Base-by-base conservation (phyloP, 2,888 invertebrate species). In the Alitta virens region DNA sequence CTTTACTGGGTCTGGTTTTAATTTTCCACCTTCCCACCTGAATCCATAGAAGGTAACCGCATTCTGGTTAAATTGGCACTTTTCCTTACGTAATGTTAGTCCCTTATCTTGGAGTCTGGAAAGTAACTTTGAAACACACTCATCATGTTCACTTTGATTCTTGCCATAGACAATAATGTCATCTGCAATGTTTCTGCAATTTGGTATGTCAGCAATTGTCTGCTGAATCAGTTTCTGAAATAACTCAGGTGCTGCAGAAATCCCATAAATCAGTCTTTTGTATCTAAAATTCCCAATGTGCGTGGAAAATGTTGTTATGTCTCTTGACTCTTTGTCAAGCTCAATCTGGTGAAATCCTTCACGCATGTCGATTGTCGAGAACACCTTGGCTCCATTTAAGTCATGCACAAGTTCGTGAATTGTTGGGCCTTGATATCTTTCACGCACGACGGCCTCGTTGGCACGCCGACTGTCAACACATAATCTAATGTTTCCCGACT, bases 381-480 rank as follows among this genome's bases (percentile, higher is more conserved):
- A 58, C 2, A 53, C 40, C n/a, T 12, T 3, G 1, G 42, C 54
- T 2, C 25, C 58, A 7, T 38, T 43, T 16, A 58, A 16, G n/a
- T 40, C 59, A 5, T 40, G 18, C n/a, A 56, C 9, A 2, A 25
- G 5, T 49, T 61, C 58, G 27, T 55, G 65, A 9, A 61, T 55
- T 12, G 63, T 65, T 46, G 65, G 63, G 40, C 56, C 55, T 16
- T 60, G 63, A 25, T 60, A 53, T 33, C 59, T 24, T 42, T 63
- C 63, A 1, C 67, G 23, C 21, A 52, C 42, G 21, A 67, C 54
- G 21, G 67, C 66, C 16, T 46, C 7, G 42, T 69, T 69, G 3
- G 69, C 65, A 26, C 43, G 27, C 18, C 64, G 46, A 68, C 66
- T 0, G 69, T 12, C 38, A 67, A 25, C 14, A 68, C 46, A 46